A percentile compares a stretch with the other conserved stretches of the same genome.
Evolutionary conservation across 2,888 invertebrate species (phyloP).

Genomic region (Lobophora halterata): DNA sequence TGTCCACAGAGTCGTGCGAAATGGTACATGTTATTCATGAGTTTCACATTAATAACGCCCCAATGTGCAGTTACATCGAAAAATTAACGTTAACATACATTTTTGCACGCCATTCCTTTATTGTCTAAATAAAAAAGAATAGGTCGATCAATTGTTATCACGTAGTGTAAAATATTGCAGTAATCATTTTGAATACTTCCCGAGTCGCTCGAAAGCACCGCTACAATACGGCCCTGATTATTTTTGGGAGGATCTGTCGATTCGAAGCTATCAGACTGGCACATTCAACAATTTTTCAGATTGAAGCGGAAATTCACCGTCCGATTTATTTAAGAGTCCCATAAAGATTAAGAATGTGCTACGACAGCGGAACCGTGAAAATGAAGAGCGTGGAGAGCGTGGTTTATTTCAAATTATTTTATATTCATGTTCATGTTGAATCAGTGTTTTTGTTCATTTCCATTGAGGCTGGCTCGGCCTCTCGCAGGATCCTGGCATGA

Average conservation of each 20-base stretch:
- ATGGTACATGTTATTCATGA: conserved; percentile 67
- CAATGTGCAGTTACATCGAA: conserved; percentile 57
- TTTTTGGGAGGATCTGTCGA: conserved; percentile 28
- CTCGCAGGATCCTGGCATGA: conserved; percentile 56
- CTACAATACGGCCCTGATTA: conserved; percentile 26
- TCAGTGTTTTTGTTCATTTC: conserved; percentile 59
- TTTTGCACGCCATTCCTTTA: conserved; percentile 30
- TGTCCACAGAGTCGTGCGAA: conserved; percentile 63
- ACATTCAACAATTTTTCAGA: conserved; percentile 33
- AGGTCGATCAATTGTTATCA: conserved; percentile 19
- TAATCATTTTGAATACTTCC: conserved; percentile 13
- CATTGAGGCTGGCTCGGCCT: conserved; percentile 51
- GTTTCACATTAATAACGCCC: conserved; percentile 59
- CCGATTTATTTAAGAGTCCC: conserved; percentile 35
- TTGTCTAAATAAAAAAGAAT: conserved; percentile 20
- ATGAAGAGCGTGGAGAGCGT: conserved; percentile 18
- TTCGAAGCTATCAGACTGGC: conserved; percentile 28
- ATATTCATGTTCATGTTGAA: conserved; percentile 36
- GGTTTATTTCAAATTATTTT: conserved; percentile 25
- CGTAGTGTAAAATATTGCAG: conserved; percentile 14
- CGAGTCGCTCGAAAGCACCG: conserved; percentile 7
- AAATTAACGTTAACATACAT: conserved; percentile 49
- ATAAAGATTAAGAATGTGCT: conserved; percentile 37
- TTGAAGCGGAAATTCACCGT: conserved; percentile 30
- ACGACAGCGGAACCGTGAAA: conserved; percentile 27